Evolutionary conservation across 2,113 vertebrate species (phyloP).

Genomic region (Circaetus cinerascens): DNA sequence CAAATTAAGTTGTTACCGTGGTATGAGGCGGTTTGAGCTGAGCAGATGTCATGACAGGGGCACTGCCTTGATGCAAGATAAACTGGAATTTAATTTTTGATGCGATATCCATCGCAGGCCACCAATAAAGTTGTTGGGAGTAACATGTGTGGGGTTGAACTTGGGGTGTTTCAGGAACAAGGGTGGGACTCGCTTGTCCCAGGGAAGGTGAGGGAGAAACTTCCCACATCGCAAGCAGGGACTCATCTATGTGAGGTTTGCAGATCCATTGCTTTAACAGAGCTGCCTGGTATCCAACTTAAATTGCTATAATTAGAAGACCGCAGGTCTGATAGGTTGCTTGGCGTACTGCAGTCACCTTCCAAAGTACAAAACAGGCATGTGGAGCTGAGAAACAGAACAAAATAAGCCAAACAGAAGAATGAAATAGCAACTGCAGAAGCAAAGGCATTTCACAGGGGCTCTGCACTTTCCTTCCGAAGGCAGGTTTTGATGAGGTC

Average conservation of each 20-base stretch:
- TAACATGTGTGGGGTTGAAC: neutral
- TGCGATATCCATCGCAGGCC: neutral
- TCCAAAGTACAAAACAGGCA: neutral
- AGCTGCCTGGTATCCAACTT: neutral
- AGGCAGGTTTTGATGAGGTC: neutral
- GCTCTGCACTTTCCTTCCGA: rapidly evolving
- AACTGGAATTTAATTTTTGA: neutral
- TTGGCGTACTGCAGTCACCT: rapidly evolving
- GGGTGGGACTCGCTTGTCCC: neutral
- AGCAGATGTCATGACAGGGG: neutral
- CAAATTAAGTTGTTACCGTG: rapidly evolving
- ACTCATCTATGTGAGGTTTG: neutral
- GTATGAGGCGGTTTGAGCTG: neutral
- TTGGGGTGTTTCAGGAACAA: rapidly evolving
- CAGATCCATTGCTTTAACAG: neutral
- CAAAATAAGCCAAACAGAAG: neutral
- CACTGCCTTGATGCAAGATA: neutral
- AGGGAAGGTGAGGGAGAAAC: neutral
- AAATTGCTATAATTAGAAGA: neutral
- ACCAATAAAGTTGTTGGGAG: neutral
- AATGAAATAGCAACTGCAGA: neutral
- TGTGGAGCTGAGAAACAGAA: neutral
- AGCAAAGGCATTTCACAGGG: neutral
- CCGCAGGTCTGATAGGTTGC: rapidly evolving
- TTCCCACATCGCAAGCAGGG: rapidly evolving